A percentile compares a stretch with the other conserved stretches of the same genome.
Evolutionary conservation across 2,888 invertebrate genomes (phyloP).

Genomic region (Mesochorus sp.): DNA sequence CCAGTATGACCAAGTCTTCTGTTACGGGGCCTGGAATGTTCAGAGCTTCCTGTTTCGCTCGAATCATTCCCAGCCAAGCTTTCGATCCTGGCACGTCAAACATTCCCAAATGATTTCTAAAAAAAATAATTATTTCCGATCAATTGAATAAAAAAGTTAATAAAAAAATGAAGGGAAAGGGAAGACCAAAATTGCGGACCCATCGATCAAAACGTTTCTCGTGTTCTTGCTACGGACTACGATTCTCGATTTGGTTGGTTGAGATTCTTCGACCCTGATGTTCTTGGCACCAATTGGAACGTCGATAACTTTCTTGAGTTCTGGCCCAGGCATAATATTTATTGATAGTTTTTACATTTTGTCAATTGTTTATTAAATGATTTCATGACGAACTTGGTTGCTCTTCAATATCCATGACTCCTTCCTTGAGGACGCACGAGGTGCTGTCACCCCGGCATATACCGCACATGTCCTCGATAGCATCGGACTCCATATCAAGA

Average conservation of each 20-base stretch:
- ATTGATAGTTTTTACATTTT: not conserved
- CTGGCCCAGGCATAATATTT: slow-evolving; percentile 36
- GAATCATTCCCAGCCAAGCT: slow-evolving; percentile 80
- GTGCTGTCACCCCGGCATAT: slow-evolving; percentile 86
- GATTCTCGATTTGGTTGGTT: slow-evolving; percentile 83
- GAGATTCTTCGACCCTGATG: slow-evolving; percentile 83
- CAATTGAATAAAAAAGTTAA: not conserved
- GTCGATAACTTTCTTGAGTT: slow-evolving; percentile 76
- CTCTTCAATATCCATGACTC: slow-evolving; percentile 79
- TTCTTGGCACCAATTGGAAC: slow-evolving; percentile 83
- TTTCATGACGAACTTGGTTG: slow-evolving; percentile 62
- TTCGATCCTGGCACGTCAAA: slow-evolving; percentile 76
- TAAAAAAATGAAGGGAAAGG: not conserved
- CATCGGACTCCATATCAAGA: slow-evolving; percentile 83
- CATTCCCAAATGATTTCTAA: slow-evolving; percentile 77
- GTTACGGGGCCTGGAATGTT: slow-evolving; percentile 83
- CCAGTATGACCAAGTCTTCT: slow-evolving; percentile 82
- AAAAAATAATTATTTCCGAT: not conserved
- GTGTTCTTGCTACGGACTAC: slow-evolving; percentile 81
- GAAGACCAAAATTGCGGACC: slow-evolving; percentile 75
- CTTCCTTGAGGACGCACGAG: slow-evolving; percentile 81
- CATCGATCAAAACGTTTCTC: slow-evolving; percentile 82
- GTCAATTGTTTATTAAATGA: not conserved
- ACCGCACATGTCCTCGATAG: slow-evolving; percentile 85
- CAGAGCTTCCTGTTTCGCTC: slow-evolving; percentile 79